Base-by-base conservation (phyloP, 1,140 invertebrate species). In the Telenomus remus region DNA sequence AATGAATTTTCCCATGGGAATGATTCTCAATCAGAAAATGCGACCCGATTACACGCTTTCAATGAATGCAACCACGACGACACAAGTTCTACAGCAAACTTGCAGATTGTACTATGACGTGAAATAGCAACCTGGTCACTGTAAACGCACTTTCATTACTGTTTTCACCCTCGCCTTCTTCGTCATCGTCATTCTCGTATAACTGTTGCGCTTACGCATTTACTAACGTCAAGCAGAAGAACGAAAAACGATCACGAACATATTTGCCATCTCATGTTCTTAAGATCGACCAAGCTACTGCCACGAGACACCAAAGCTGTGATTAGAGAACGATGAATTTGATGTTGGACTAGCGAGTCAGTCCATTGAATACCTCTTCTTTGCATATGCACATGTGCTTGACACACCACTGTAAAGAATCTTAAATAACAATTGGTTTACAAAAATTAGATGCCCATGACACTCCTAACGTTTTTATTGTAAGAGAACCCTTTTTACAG, bases 281-380 rank as follows among this genome's bases (percentile, higher is more conserved):
- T 53, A 69, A 48, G 72, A 57, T 69, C 64, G 47, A 68, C 72
- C 59, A 53, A 68, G 72, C 64, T 75, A 75, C 72, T 68, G 72
- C 64, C 59, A 75, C 42, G 59, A 68, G 72, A 75, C 72, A 75
- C 64, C 57, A 75, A 75, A 68, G 48, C 64, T 75, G 64, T 66
- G 72, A 68, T 75, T 75, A 64, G 72, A 57, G 35, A 69, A 75
- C 51, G 72, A 68, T 69, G 51, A 47, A 64, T 69, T 55, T 51
- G 57, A 74, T 57, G 55, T 33, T 50, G 55, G 59, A 69, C 50
- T 75, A 48, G 65, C 60, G 61, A 60, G 57, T 51, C 64, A 74
- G 55, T 50, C 63, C 53, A 57, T 57, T 49, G 37, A 56, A 48
- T 51, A 60, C 35, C 51, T 63, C 72, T 49, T 54, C 59, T 12